Percentiles rank a stretch among this genome's conserved stretches.
These are phyloP conservation scores for Sycobia sp. DNA, from an alignment of 1,140 invertebrate species.

Conservation along the genomic window DNA sequence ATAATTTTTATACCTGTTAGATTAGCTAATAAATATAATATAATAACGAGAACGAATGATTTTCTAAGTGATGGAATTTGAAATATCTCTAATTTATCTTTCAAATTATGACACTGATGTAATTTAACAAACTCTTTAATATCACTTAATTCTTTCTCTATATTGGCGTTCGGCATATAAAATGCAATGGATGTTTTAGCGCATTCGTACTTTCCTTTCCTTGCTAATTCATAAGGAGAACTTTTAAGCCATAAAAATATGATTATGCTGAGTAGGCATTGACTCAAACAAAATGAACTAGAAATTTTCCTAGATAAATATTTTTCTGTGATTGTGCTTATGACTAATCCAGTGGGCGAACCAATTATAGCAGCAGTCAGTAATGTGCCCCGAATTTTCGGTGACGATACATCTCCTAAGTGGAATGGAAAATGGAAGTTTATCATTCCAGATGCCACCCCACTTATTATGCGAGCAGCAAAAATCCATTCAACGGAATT, in stretches of 20 bases:
- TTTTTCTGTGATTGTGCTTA: constrained; percentile 1
- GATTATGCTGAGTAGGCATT: neutral
- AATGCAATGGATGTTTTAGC: constrained; percentile 2
- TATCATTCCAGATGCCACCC: constrained; percentile 69
- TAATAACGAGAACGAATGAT: constrained; percentile 67
- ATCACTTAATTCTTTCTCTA: neutral
- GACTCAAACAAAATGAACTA: constrained; percentile 51
- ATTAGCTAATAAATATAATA: constrained; percentile 75
- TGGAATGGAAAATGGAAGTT: constrained; percentile 62
- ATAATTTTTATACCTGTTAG: constrained; percentile 77
- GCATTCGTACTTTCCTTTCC: neutral
- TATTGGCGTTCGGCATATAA: neutral
- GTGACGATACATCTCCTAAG: neutral
- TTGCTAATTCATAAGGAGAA: constrained; percentile 2
- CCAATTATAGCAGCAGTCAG: neutral
- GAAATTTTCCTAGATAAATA: constrained; percentile 51
- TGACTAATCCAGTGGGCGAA: neutral
- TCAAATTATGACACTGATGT: neutral
- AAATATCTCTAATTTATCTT: neutral
- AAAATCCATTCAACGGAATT: constrained; percentile 61
- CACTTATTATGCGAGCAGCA: constrained; percentile 48
- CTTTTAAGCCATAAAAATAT: constrained; percentile 6
- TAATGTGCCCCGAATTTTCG: neutral
- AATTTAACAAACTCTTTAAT: neutral
- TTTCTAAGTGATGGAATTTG: constrained; percentile 49